Evolutionary conservation across 2,797 vertebrate species (phyloP).

Genomic region (Acanthornis magna): DNA sequence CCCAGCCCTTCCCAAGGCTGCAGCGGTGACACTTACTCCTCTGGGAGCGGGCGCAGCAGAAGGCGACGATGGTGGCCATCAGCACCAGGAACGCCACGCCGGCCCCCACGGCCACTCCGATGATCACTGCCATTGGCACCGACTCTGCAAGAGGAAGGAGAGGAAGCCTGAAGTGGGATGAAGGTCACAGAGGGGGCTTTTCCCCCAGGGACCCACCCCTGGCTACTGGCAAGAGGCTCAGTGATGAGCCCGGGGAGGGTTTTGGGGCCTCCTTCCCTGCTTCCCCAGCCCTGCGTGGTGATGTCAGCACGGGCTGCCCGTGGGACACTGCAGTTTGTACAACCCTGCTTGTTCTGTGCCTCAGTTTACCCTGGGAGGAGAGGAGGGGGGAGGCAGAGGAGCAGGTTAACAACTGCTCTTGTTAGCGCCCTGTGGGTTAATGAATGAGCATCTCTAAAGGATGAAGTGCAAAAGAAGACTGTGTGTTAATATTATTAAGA

Average conservation of each 20-base stretch:
- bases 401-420: background rate
- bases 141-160: constrained; percentile 84
- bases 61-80: constrained; percentile 96
- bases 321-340: background rate
- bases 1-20: background rate
- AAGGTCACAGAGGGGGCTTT: background rate
- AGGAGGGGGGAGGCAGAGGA: background rate
- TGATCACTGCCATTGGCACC: constrained; percentile 95
- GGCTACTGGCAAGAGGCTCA: background rate
- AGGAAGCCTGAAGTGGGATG: background rate
- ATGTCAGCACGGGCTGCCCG: background rate
- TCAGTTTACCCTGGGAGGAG: constrained; percentile 17
- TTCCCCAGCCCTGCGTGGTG: background rate
- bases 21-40: constrained; percentile 85
- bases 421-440: accelerated
- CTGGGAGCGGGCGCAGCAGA: constrained; percentile 97
- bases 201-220: background rate
- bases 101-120: constrained; percentile 95
- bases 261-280: background rate
- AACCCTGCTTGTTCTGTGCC: background rate
- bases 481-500: background rate
- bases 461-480: background rate
- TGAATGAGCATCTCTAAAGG: background rate
- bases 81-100: constrained; percentile 96
- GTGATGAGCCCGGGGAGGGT: background rate